These are phyloP conservation scores for Zaprionus bogoriensis DNA, from an alignment of 2,888 invertebrate species.

Conservation along the genomic window DNA sequence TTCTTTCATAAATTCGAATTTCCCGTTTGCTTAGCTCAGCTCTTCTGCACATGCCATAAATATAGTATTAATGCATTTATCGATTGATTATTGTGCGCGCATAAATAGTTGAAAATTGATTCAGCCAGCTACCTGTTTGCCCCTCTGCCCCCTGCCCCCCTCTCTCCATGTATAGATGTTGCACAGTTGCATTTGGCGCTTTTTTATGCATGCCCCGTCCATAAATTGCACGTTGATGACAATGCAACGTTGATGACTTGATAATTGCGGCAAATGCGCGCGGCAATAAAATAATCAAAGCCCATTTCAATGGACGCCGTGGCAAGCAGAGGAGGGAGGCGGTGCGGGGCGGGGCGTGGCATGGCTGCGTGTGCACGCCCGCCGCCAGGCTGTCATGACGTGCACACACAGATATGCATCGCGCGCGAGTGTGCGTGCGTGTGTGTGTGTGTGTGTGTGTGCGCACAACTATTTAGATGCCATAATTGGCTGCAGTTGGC, in stretches of 20 bases:
- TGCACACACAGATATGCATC: slow-evolving; percentile 9
- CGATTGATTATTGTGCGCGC: neutral
- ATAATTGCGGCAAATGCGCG: slow-evolving; percentile 76
- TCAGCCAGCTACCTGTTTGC: slow-evolving; percentile 9
- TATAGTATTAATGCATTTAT: neutral
- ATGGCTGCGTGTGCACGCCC: slow-evolving; percentile 3
- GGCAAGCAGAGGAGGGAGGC: neutral
- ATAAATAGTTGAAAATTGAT: neutral
- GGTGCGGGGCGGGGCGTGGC: slow-evolving; percentile 15
- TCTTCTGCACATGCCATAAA: neutral
- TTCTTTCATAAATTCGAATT: neutral
- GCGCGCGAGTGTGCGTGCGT: neutral
- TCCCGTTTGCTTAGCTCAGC: neutral
- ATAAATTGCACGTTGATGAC: slow-evolving; percentile 76
- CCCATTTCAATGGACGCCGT: slow-evolving; percentile 53
- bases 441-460: slow-evolving; percentile 6
- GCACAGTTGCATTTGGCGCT: slow-evolving; percentile 24
- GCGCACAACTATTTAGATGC: slow-evolving; percentile 71
- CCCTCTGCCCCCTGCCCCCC: too few species aligned
- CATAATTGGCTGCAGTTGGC: slow-evolving; percentile 59
- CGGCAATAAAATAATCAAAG: slow-evolving; percentile 75
- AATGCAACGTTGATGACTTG: slow-evolving; percentile 76
- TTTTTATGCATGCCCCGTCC: slow-evolving; percentile 13
- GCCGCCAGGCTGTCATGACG: slow-evolving; percentile 26
- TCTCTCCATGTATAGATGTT: too few species aligned